Conservation (phyloP, 2,113 vertebrate genomes). For the Hydropotes inermis region DNA sequence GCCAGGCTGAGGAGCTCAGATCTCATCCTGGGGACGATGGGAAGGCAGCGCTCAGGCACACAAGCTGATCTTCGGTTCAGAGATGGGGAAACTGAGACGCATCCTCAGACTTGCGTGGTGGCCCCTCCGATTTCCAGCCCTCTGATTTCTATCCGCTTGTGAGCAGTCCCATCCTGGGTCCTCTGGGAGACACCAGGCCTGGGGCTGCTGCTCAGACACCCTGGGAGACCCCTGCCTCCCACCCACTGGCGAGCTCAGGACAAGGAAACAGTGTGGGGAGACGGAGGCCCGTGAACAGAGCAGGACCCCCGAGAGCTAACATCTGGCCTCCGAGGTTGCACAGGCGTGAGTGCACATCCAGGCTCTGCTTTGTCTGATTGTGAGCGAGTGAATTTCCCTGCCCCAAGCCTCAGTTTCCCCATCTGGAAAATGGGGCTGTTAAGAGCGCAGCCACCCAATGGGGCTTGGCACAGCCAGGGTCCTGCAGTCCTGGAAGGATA, state of each 20-base stretch:
- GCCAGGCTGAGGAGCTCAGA: not conserved
- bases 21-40: not conserved
- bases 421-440: not conserved
- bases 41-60: not conserved
- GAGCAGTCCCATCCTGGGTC: not conserved
- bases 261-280: not conserved
- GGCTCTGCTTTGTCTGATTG: not conserved
- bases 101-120: not conserved
- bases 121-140: not conserved
- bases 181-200: not conserved
- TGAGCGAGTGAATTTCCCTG: not conserved
- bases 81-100: not conserved
- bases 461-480: not conserved
- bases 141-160: not conserved
- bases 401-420: not conserved
- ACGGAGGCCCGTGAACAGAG: accelerated
- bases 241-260: not conserved
- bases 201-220: not conserved
- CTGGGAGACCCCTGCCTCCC: not conserved
- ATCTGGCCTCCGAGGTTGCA: not conserved
- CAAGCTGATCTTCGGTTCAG: not conserved
- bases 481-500: not conserved
- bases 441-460: accelerated
- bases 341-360: not conserved
- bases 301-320: not conserved